Conservation (phyloP, 2,888 invertebrate genomes). For the Hirtodrosophila alboralis region DNA sequence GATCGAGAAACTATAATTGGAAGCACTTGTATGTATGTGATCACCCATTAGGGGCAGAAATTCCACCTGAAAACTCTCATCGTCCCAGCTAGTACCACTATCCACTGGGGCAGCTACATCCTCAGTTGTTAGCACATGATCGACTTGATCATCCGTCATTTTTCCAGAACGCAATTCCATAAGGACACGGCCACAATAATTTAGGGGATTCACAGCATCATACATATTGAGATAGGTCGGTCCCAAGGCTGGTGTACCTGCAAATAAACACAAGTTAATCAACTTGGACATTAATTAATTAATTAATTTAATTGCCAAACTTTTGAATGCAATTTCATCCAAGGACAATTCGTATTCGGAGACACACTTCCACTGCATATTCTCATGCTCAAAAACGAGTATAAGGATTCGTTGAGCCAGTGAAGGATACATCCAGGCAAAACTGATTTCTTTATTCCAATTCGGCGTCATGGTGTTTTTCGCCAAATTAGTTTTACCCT, state of each 20-base stretch:
- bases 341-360: conserved; percentile 80
- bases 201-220: conserved; percentile 86
- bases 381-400: conserved; percentile 85
- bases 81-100: conserved; percentile 80
- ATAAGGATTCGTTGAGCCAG: conserved; percentile 90
- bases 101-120: conserved; percentile 75
- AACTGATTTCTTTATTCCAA: conserved; percentile 91
- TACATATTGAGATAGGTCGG: conserved; percentile 93
- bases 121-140: conserved; percentile 51
- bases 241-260: conserved; percentile 92
- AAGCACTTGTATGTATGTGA: conserved; percentile 68
- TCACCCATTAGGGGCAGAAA: conserved; percentile 80
- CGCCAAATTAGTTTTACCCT: conserved; percentile 88
- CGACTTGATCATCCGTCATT: conserved; percentile 70
- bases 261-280: conserved; percentile 81
- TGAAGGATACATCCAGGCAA: conserved; percentile 93
- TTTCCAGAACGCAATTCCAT: conserved; percentile 89
- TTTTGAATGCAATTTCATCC: conserved; percentile 80
- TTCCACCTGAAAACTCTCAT: conserved; percentile 77
- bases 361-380: conserved; percentile 83
- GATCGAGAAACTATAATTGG: conserved; percentile 70
- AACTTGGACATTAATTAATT: not conserved
- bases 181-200: conserved; percentile 89
- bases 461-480: conserved; percentile 87
- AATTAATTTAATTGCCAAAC: conserved; percentile 53